Percentiles rank a stretch among this genome's conserved stretches.
These are phyloP conservation scores for Epizoanthus stellaris DNA, from an alignment of 92 coral and sea anemone species.

Conservation along the genomic window DNA sequence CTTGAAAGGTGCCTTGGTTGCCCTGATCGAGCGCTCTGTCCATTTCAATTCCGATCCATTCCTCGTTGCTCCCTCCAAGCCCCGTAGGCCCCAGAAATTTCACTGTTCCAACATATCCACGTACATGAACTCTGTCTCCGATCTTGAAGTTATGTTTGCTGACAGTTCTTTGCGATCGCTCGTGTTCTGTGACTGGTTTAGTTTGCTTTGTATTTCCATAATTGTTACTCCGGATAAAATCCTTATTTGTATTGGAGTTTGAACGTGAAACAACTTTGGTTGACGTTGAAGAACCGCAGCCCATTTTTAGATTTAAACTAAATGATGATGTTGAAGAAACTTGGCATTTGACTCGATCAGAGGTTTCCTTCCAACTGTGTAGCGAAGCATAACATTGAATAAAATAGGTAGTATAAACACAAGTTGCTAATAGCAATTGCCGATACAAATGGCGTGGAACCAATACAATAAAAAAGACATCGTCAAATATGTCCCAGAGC, in stretches of 20 bases:
- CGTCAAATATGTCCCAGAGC: neutral
- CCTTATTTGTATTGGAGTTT: neutral
- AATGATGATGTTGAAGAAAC: neutral
- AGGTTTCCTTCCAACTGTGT: neutral
- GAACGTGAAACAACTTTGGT: neutral
- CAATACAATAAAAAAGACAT: neutral
- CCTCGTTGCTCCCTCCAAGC: conserved; percentile 56
- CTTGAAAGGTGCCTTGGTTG: conserved; percentile 59
- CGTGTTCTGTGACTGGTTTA: neutral
- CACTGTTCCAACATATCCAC: conserved; percentile 67
- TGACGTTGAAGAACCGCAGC: conserved; percentile 31
- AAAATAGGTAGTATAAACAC: neutral
- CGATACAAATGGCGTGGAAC: neutral
- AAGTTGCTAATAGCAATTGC: conserved; percentile 9
- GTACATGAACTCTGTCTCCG: conserved; percentile 69
- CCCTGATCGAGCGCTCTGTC: conserved; percentile 63
- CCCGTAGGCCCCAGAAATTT: conserved; percentile 66
- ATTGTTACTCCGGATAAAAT: neutral
- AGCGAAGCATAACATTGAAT: neutral
- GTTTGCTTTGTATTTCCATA: neutral
- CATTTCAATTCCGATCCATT: conserved; percentile 72
- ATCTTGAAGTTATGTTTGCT: conserved; percentile 29
- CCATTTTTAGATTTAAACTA: conserved; percentile 4
- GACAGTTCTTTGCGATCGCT: neutral
- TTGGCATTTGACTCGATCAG: neutral